Evolutionary conservation across 2,113 vertebrate genomes (phyloP).

Genomic region (Sorex fumeus): DNA sequence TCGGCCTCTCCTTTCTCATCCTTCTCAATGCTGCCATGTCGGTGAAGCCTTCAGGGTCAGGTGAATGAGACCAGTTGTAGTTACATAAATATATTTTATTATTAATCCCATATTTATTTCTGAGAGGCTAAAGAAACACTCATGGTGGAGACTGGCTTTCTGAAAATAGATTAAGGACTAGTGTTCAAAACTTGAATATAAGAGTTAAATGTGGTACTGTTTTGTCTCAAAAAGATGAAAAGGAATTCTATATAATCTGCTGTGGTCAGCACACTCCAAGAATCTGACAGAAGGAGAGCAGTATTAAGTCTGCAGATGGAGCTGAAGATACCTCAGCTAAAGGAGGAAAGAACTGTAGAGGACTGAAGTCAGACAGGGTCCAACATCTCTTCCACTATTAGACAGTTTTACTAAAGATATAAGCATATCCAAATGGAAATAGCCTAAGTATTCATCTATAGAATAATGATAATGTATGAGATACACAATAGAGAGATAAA

Average conservation of each 20-base stretch:
- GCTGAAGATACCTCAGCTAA: neutral
- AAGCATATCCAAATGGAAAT: neutral
- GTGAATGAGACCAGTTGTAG: no score
- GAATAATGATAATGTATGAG: neutral
- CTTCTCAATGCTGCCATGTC: no score
- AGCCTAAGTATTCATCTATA: neutral
- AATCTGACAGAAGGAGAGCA: neutral
- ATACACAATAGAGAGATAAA: no score
- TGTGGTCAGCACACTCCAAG: neutral
- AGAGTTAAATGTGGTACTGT: neutral
- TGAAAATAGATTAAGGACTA: neutral
- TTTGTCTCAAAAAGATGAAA: neutral
- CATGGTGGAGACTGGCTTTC: neutral
- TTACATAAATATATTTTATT: neutral
- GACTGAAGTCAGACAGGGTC: neutral
- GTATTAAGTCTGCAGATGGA: neutral
- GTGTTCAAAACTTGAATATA: conserved; percentile 1
- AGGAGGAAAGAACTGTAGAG: neutral
- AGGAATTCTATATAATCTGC: neutral
- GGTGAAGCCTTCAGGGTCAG: no score
- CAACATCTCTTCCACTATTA: neutral
- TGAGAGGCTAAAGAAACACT: neutral
- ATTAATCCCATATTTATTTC: conserved; percentile 20
- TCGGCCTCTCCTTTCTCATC: no score
- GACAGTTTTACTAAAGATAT: neutral